Evolutionary conservation across 2,888 invertebrate species (phyloP), one percentile per base, ranked within the genome.

Genomic region (Eupithecia tripunctaria): DNA sequence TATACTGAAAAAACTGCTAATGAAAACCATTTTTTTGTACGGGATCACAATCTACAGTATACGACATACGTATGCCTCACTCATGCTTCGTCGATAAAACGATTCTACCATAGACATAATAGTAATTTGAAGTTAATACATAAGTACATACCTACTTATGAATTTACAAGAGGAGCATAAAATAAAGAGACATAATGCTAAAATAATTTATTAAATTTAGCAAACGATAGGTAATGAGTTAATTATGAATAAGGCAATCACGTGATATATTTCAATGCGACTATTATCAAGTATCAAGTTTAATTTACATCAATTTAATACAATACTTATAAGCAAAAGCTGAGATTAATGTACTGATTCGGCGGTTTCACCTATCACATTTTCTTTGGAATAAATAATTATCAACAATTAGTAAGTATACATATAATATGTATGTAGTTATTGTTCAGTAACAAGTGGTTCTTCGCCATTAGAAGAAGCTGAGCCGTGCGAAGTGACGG

Each of bases 241-340:
- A 91, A 92, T 90, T 90, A 91, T 89, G 89, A 88, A 84, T 94
- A 94, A 94, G 94, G 94, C 94, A 93, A 90, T 94, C 92, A 90
- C 86, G 93, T 92, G 93, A 89, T 91, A 56, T 56, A 88, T 89
- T 90, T 71, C 89, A 85, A 91, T 90, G 91, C 91, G 86, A 88
- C 89, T 91, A 91, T 89, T 87, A 85, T 88, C 89, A 88, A 90
- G 84, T 88, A 88, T 82, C 84, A 86, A 84, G 85, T 89, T 89
- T 86, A 86, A 86, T 88, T 51, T 88, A 90, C 75, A 73, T 76
- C 32, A 73, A 86, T 88, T 56, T 88, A 92, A 90, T 75, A 89
- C 83, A 88, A 86, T 89, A 89, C 84, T 56, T 56, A 14, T 56
- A 93, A 93, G 93, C 93, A 88, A 87, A 89, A 93, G 92, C 90